phyloP scores from a whole-genome alignment of 2,797 vertebrate species.

The Phrynocephalus forsythii region DNA sequence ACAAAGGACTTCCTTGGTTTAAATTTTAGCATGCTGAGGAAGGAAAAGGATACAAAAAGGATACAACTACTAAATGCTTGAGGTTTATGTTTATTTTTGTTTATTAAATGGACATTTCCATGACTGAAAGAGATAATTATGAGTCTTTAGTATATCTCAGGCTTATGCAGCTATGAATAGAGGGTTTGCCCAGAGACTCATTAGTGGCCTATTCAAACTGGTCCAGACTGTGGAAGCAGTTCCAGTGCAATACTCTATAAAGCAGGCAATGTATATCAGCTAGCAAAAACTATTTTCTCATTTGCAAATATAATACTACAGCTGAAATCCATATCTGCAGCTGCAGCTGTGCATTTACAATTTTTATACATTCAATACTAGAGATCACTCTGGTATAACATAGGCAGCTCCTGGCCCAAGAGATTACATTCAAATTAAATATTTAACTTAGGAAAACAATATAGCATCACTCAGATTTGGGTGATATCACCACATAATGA shows the following conservation, averaged over 20 bases:
- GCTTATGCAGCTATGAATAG: neutral
- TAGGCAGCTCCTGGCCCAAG: neutral
- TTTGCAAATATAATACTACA: neutral
- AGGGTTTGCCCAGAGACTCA: neutral
- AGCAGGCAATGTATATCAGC: neutral
- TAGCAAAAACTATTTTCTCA: neutral
- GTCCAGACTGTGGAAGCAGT: neutral
- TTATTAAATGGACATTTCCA: neutral
- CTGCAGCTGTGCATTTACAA: neutral
- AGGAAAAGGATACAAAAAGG: neutral
- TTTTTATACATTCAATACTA: neutral
- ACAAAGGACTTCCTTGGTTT: neutral
- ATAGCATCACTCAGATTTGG: neutral
- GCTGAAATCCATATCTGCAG: neutral
- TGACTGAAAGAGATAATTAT: neutral
- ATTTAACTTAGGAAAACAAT: neutral
- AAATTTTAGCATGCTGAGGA: neutral
- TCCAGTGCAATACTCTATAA: neutral
- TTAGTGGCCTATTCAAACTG: neutral
- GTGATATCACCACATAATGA: no score
- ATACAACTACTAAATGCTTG: neutral
- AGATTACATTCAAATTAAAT: neutral
- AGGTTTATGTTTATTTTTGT: neutral
- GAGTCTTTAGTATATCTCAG: neutral
- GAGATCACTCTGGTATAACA: neutral